phyloP scores from a whole-genome alignment of 2,113 vertebrate species.

The Zeus faber region DNA sequence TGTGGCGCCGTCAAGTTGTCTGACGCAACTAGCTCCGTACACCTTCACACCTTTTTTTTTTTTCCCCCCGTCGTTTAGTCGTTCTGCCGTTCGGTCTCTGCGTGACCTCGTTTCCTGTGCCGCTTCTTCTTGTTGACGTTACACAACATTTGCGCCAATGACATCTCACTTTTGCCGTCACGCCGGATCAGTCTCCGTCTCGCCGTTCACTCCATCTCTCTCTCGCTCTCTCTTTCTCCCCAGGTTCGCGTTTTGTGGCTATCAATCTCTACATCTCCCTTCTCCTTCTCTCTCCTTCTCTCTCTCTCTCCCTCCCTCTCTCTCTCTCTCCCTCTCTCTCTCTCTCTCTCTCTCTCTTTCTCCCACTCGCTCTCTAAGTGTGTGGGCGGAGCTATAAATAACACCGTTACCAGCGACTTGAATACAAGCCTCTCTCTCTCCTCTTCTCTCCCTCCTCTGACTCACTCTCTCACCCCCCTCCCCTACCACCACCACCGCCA shows the following conservation, averaged over 20 bases:
- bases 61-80: no score
- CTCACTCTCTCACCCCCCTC: neutral
- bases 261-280: neutral
- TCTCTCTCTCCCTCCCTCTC: conserved; percentile 5
- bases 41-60: no score
- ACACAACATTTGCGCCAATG: no score
- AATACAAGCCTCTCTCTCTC: conserved; percentile 62
- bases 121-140: no score
- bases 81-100: no score
- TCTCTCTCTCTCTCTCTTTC: conserved; percentile 20
- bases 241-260: neutral
- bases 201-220: neutral
- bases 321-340: conserved; percentile 7
- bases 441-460: conserved; percentile 3
- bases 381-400: conserved; percentile 73
- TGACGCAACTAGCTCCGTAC: no score
- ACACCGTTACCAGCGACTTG: conserved; percentile 68
- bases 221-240: neutral
- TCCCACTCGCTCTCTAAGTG: conserved; percentile 12
- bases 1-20: no score
- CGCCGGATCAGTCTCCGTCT: no score
- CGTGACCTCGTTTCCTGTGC: no score
- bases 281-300: conserved; percentile 4
- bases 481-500: neutral
- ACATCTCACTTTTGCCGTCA: no score